Percentiles rank a stretch among this genome's conserved stretches.
Evolutionary conservation across 2,113 vertebrate genomes (phyloP).

Genomic region (Petrocephalus zakoni): DNA sequence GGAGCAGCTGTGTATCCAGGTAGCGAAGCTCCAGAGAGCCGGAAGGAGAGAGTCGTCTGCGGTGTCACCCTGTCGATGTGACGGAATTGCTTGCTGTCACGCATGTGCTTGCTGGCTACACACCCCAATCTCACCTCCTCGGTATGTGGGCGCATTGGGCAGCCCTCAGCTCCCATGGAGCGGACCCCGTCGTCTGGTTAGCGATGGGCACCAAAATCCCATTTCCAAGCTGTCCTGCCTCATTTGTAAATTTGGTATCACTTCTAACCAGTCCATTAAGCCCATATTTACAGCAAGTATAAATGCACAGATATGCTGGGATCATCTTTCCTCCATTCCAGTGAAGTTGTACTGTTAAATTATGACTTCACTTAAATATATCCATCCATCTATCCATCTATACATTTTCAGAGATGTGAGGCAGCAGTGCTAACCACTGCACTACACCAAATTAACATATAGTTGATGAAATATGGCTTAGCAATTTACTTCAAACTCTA

Average conservation of each 20-base stretch:
- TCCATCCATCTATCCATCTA: too few species aligned
- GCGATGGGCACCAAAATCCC: too few species aligned
- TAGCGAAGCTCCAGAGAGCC: not conserved
- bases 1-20: not conserved
- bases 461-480: not conserved
- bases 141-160: too few species aligned
- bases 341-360: not conserved
- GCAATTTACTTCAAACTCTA: not conserved
- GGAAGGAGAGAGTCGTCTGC: not conserved
- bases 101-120: too few species aligned
- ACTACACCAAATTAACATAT: not conserved
- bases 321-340: not conserved
- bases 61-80: not conserved
- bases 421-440: too few species aligned
- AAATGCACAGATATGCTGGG: not conserved
- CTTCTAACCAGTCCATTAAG: not conserved
- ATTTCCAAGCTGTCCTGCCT: too few species aligned
- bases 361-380: not conserved
- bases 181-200: too few species aligned
- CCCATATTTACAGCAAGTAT: not conserved
- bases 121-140: too few species aligned
- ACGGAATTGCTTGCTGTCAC: too few species aligned
- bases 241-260: not conserved
- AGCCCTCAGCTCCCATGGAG: too few species aligned
- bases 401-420: too few species aligned